These are phyloP conservation scores for Ellobium chinense DNA, from an alignment of 2,888 invertebrate genomes.

Conservation along the genomic window DNA sequence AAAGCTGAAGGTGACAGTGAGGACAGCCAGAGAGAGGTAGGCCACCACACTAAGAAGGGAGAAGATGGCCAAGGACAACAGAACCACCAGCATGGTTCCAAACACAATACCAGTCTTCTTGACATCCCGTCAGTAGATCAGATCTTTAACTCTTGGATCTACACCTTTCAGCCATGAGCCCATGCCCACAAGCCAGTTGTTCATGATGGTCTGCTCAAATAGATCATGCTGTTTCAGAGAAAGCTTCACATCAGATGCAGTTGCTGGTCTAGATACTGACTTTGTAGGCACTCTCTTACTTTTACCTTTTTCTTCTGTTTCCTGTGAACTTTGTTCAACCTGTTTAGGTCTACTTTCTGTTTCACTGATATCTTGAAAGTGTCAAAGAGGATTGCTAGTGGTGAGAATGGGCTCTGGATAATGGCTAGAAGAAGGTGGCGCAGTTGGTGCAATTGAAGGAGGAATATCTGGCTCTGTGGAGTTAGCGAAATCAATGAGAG, in stretches of 20 bases:
- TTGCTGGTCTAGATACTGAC: neutral
- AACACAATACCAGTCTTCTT: constrained; percentile 96
- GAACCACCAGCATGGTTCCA: constrained; percentile 91
- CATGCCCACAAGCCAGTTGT: constrained; percentile 18
- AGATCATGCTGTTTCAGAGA: neutral
- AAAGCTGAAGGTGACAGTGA: constrained; percentile 94
- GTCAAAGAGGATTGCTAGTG: constrained; percentile 28
- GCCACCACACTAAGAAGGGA: constrained; percentile 97
- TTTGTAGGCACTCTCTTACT: neutral
- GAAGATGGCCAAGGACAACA: constrained; percentile 96
- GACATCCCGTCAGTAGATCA: constrained; percentile 98
- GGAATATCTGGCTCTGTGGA: constrained; percentile 37
- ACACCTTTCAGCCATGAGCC: constrained; percentile 69
- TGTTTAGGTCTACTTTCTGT: constrained; percentile 10
- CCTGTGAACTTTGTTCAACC: constrained; percentile 21
- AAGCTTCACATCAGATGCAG: neutral
- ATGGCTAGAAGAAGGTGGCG: constrained; percentile 50
- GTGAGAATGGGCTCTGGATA: constrained; percentile 37
- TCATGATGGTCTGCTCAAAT: constrained; percentile 22
- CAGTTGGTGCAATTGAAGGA: constrained; percentile 45
- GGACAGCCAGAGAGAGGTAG: constrained; percentile 91
- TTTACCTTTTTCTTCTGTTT: constrained; percentile 5
- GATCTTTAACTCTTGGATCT: constrained; percentile 85
- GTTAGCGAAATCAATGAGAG: constrained; percentile 42
- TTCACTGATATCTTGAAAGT: constrained; percentile 3